Percentiles rank a stretch among this genome's conserved stretches.
phyloP scores from a whole-genome alignment of 1,140 invertebrate species.

The Dendroctonus valens region DNA sequence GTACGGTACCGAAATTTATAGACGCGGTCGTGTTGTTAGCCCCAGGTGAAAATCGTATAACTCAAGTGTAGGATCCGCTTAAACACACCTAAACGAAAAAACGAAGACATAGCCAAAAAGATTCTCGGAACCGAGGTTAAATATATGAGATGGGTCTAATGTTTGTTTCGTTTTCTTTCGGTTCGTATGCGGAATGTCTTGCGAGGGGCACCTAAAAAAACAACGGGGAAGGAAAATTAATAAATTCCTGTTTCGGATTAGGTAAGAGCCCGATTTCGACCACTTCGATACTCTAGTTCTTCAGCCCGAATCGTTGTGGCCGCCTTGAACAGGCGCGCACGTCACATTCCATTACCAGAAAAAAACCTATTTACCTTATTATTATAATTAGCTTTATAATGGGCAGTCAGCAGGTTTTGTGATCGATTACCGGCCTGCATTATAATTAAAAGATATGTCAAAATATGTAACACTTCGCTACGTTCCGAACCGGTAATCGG shows the following conservation, averaged over 20 bases:
- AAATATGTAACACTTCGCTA: conserved; percentile 31
- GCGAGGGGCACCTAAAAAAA: conserved; percentile 8
- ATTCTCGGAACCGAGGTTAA: conserved; percentile 30
- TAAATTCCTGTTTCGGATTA: conserved; percentile 14
- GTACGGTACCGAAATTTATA: conserved; percentile 13
- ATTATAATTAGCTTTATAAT: conserved; percentile 24
- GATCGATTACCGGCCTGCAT: conserved; percentile 25
- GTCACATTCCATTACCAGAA: conserved; percentile 10
- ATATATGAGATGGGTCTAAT: conserved; percentile 32
- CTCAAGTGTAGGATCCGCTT: conserved; percentile 25
- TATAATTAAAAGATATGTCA: conserved; percentile 32
- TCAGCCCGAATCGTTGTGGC: background rate
- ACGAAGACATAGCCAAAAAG: conserved; percentile 31
- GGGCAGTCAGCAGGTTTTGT: conserved; percentile 24
- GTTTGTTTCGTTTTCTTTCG: conserved; percentile 29
- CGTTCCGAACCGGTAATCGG: background rate
- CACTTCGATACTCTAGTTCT: background rate
- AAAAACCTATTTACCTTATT: conserved; percentile 24
- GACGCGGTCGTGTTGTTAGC: conserved; percentile 16
- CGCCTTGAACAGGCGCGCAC: background rate
- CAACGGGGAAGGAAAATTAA: conserved; percentile 11
- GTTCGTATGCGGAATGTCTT: conserved; percentile 22
- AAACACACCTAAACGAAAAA: conserved; percentile 31
- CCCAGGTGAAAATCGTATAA: conserved; percentile 28
- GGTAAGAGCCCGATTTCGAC: background rate